Percentiles rank a stretch among this genome's conserved stretches.
Conservation (phyloP, 2,797 vertebrate genomes). For the Poeciliopsis paucimaculata region DNA sequence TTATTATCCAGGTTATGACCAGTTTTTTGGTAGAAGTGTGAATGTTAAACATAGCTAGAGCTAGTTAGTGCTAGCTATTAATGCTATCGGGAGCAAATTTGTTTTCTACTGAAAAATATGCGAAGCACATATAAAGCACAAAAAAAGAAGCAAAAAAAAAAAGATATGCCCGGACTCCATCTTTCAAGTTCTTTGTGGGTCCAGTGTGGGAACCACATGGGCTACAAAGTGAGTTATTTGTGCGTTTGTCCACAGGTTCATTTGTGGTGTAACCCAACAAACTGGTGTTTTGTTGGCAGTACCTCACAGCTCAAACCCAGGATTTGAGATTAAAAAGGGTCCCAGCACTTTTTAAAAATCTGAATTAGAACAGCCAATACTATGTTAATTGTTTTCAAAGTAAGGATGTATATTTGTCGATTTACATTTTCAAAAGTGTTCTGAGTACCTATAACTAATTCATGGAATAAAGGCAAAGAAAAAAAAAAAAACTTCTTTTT, state of each 20-base stretch:
- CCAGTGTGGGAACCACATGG: no score
- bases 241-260: not conserved
- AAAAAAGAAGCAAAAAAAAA: not conserved
- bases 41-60: not conserved
- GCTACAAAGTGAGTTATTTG: not conserved
- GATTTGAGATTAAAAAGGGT: not conserved
- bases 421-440: not conserved
- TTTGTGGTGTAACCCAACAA: not conserved
- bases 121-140: not conserved
- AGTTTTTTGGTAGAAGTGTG: not conserved
- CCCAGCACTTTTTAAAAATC: not conserved
- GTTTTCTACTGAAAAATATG: not conserved
- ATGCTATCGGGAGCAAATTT: not conserved
- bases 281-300: not conserved
- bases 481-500: no score
- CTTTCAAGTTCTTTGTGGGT: not conserved
- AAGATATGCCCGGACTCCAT: not conserved
- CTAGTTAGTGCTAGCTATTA: not conserved
- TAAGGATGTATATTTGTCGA: not conserved
- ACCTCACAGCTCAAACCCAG: not conserved
- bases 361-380: not conserved
- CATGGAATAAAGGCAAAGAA: not conserved
- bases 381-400: not conserved
- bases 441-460: not conserved
- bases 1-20: not conserved